These are phyloP conservation scores for Charina bottae DNA, from an alignment of 2,113 vertebrate species.

Conservation along the genomic window DNA sequence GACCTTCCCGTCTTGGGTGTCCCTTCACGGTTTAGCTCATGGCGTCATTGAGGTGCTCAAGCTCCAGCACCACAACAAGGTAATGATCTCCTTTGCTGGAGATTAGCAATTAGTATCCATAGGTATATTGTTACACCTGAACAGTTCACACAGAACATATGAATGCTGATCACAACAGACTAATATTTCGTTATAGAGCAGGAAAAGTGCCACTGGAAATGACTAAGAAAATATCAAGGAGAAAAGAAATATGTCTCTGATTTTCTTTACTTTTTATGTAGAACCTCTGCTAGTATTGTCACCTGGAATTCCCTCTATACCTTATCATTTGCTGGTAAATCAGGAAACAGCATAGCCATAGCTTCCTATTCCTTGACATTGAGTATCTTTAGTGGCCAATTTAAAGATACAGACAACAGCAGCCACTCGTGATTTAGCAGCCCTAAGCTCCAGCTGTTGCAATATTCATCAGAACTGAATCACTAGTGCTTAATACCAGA, in stretches of 20 bases:
- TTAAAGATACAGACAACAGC: not conserved
- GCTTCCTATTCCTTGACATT: not conserved
- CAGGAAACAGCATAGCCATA: not conserved
- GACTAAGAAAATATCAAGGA: not conserved
- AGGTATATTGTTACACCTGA: not conserved
- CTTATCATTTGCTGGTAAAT: not conserved
- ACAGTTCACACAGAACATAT: not conserved
- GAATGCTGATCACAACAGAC: not conserved
- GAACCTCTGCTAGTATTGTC: not conserved
- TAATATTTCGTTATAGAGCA: not conserved
- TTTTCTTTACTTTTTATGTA: not conserved
- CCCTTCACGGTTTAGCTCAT: too few species aligned
- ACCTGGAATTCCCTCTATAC: not conserved
- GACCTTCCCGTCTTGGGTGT: too few species aligned
- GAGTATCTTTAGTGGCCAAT: not conserved
- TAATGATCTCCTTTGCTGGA: too few species aligned
- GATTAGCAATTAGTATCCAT: not conserved
- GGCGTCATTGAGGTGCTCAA: too few species aligned
- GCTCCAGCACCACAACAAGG: too few species aligned
- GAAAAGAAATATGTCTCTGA: not conserved
- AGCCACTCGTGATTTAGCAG: not conserved
- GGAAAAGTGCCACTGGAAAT: not conserved
- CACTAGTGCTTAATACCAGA: not conserved
- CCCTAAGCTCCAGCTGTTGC: not conserved
- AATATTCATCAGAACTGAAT: not conserved